Conservation (phyloP, 1,140 invertebrate species). For the Sarcophaga bullata region DNA sequence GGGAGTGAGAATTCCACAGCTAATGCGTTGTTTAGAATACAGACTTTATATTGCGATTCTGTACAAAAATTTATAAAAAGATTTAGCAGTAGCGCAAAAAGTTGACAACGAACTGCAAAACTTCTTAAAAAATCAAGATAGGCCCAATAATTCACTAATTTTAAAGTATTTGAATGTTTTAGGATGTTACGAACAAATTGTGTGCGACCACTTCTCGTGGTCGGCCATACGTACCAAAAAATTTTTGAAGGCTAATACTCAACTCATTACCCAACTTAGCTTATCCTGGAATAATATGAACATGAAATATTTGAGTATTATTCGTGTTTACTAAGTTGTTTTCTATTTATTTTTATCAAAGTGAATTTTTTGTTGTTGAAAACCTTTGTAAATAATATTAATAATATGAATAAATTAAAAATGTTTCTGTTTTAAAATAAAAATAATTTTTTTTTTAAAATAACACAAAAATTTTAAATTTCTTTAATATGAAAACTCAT, state of each 20-base stretch:
- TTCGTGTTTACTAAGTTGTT: no score
- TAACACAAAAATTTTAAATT: no score
- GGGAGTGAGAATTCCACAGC: background rate
- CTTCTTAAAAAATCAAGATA: background rate
- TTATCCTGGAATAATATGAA: conserved; percentile 42
- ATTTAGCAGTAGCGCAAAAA: background rate
- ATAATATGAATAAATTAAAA: no score
- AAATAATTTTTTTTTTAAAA: no score
- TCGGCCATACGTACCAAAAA: background rate
- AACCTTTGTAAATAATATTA: no score
- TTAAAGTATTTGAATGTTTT: background rate
- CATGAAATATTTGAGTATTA: no score
- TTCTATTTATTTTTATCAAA: no score
- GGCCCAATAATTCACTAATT: background rate
- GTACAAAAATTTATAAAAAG: background rate
- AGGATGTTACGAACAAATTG: background rate
- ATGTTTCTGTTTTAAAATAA: no score
- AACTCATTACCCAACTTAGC: background rate
- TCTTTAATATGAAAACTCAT: no score
- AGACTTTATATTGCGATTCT: background rate
- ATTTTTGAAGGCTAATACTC: background rate
- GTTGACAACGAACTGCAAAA: background rate
- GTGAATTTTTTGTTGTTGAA: no score
- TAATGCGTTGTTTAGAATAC: background rate
- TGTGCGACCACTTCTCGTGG: background rate